These are phyloP conservation scores for Furnarius figulus DNA, from an alignment of 2,113 vertebrate genomes.

Conservation along the genomic window DNA sequence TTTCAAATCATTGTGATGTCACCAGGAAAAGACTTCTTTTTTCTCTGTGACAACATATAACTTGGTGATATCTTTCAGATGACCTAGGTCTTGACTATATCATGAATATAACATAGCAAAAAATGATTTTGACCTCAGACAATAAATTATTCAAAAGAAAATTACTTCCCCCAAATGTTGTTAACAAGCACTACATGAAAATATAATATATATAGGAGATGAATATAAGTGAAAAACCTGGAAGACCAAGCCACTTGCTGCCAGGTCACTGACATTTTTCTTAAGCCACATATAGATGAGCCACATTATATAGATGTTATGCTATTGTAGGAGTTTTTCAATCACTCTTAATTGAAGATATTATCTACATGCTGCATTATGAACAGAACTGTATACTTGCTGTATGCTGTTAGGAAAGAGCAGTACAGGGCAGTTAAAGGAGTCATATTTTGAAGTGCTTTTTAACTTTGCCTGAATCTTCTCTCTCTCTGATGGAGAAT, in stretches of 20 bases:
- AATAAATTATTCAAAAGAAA: not conserved
- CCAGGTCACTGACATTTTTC: not conserved
- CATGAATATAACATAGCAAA: not conserved
- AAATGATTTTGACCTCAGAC: not conserved
- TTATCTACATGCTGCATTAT: not conserved
- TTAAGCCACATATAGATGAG: not conserved
- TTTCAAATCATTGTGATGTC: not conserved
- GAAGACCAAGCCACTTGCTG: no score
- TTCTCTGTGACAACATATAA: not conserved
- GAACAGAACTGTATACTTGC: accelerated
- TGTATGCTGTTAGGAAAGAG: not conserved
- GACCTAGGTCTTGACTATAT: not conserved
- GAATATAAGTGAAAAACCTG: not conserved
- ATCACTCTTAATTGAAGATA: not conserved
- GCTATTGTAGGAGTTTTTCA: no score
- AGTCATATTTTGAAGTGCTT: not conserved
- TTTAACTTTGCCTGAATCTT: not conserved
- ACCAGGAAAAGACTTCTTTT: not conserved
- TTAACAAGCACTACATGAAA: not conserved
- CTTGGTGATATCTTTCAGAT: not conserved
- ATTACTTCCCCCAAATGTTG: not conserved
- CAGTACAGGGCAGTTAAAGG: not conserved
- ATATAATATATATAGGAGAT: not conserved
- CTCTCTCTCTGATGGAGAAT: not conserved
- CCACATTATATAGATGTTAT: no score